Percentiles rank a stretch among this genome's conserved stretches.
These are phyloP conservation scores for Kryptopterus vitreolus DNA, from an alignment of 2,797 vertebrate species.

Conservation along the genomic window DNA sequence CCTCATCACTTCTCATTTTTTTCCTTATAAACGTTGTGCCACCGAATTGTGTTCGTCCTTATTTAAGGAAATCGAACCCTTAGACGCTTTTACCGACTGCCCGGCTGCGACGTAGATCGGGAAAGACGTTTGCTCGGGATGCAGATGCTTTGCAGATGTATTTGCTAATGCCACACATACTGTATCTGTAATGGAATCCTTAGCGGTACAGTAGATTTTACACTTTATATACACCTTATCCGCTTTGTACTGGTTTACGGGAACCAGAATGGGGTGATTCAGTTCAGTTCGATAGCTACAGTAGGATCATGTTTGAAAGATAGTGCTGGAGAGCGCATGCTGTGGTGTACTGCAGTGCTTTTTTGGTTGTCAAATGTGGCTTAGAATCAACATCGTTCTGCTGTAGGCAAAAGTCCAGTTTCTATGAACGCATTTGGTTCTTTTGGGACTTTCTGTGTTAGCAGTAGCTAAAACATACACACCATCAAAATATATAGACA, in stretches of 20 bases:
- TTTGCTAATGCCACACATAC: neutral
- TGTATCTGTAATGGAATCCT: neutral
- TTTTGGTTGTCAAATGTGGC: constrained; percentile 29
- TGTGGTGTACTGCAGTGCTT: neutral
- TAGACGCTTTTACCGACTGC: neutral
- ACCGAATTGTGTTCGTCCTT: neutral
- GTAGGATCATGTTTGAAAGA: neutral
- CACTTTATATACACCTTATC: neutral
- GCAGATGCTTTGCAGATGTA: neutral
- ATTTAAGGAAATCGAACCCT: too few species aligned
- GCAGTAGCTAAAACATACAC: neutral
- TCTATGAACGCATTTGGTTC: neutral
- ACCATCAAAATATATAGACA: neutral
- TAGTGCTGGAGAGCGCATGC: neutral
- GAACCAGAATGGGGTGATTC: neutral
- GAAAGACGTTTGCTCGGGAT: neutral
- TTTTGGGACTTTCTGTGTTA: neutral
- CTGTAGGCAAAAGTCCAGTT: neutral
- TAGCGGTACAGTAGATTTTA: neutral
- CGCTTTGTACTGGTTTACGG: neutral
- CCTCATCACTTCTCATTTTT: neutral
- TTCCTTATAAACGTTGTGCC: neutral
- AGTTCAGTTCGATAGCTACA: neutral
- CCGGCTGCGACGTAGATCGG: too few species aligned
- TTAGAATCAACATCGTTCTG: neutral